Conservation (phyloP, 2,888 invertebrate species). For the Leptinotarsa haldemani region DNA sequence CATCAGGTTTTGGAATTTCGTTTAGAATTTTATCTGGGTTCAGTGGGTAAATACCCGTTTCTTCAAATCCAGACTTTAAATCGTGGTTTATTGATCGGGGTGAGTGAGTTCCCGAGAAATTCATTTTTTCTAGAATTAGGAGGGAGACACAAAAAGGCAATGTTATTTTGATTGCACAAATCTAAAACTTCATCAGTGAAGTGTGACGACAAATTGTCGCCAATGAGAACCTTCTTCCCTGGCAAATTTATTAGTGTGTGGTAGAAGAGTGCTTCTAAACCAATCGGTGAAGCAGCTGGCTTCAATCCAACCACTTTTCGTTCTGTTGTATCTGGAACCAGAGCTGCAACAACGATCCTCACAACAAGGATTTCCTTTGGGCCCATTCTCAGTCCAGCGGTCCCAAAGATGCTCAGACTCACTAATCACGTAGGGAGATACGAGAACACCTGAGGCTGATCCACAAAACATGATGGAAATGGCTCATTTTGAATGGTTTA, state of each 20-base stretch:
- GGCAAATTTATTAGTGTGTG: constrained; percentile 37
- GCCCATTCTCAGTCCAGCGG: too few species aligned
- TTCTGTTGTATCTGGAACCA: constrained; percentile 45
- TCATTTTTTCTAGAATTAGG: constrained; percentile 15
- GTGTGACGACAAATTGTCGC: constrained; percentile 49
- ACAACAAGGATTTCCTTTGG: constrained; percentile 50
- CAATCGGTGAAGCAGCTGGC: constrained; percentile 40
- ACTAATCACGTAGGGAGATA: constrained; percentile 56
- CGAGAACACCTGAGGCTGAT: constrained; percentile 55
- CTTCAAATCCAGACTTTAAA: constrained; percentile 33
- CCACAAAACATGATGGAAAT: constrained; percentile 59
- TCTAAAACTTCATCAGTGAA: constrained; percentile 30
- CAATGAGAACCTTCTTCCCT: constrained; percentile 40
- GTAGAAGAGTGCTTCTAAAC: constrained; percentile 30
- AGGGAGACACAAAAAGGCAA: constrained; percentile 35
- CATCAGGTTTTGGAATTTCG: constrained; percentile 36
- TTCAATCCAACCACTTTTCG: constrained; percentile 44
- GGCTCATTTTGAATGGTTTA: constrained; percentile 41
- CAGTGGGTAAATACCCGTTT: constrained; percentile 28
- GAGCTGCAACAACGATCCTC: constrained; percentile 49
- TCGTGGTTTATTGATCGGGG: constrained; percentile 23
- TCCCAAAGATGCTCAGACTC: too few species aligned
- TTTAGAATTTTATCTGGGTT: constrained; percentile 36
- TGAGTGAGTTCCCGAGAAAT: constrained; percentile 14
- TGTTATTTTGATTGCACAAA: constrained; percentile 28